phyloP scores from a whole-genome alignment of 2,113 vertebrate species.

The Seriola rivoliana region DNA sequence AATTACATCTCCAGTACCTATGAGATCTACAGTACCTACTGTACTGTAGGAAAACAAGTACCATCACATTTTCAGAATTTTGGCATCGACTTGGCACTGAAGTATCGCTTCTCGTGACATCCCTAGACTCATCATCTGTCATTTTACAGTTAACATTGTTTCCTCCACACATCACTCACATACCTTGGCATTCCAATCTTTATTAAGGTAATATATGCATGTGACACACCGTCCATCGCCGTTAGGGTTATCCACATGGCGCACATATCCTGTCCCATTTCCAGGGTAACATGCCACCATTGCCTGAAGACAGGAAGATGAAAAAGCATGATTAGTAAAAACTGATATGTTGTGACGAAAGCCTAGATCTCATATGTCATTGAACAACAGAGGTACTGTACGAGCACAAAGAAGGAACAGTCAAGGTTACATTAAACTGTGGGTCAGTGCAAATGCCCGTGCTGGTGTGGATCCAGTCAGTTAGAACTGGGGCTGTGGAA shows the following conservation, averaged over 20 bases:
- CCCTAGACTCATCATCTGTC: background rate
- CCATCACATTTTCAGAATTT: no score
- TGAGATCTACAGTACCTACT: no score
- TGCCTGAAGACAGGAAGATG: constrained; percentile 85
- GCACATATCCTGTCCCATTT: constrained; percentile 95
- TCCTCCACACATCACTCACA: constrained; percentile 45
- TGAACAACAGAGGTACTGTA: constrained; percentile 1
- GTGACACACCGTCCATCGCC: constrained; percentile 96
- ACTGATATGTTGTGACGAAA: constrained; percentile 26
- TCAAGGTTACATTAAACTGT: background rate
- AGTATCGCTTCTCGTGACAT: no score
- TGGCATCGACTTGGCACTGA: no score
- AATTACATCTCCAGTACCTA: no score
- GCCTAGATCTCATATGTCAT: background rate
- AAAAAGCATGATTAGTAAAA: constrained; percentile 51
- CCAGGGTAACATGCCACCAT: constrained; percentile 98
- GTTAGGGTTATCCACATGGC: constrained; percentile 97
- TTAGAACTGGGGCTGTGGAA: background rate
- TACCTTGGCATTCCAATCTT: constrained; percentile 98
- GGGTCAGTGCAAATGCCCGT: background rate
- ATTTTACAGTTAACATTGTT: background rate
- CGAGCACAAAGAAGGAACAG: background rate
- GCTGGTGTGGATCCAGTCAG: background rate
- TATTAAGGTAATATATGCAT: constrained; percentile 99
- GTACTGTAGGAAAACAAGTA: no score